These are phyloP conservation scores for Heliocidaris tuberculata DNA, from an alignment of 35 echinoderm and acorn worm genomes.

Conservation along the genomic window DNA sequence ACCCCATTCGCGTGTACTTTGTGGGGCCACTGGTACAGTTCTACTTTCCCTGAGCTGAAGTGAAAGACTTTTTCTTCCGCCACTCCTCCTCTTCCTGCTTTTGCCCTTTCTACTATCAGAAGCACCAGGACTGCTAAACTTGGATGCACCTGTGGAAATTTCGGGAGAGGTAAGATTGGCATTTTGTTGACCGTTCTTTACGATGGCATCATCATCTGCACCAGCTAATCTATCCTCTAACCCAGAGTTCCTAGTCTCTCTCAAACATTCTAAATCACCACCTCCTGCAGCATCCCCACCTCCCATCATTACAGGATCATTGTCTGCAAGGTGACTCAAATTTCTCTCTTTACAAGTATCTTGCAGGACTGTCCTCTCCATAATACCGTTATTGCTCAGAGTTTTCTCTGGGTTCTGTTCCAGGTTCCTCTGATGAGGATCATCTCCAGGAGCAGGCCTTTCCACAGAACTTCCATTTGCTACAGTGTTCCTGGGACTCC, in stretches of 20 bases:
- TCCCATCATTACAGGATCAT: neutral
- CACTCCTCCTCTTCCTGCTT: neutral
- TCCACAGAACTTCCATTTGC: too few relatives aligned
- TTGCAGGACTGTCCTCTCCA: neutral
- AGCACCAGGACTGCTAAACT: neutral
- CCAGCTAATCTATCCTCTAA: constrained; percentile 31
- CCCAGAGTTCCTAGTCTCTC: neutral
- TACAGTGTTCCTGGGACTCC: neutral
- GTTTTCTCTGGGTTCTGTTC: neutral
- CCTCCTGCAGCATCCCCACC: neutral
- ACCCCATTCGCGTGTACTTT: neutral
- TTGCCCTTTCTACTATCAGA: neutral
- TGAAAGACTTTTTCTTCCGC: neutral
- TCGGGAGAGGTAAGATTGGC: neutral
- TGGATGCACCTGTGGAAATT: neutral
- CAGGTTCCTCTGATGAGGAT: neutral
- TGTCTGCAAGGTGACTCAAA: neutral
- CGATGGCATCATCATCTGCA: neutral
- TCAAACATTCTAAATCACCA: neutral
- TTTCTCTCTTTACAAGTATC: neutral
- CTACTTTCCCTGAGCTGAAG: neutral
- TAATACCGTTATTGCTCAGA: neutral
- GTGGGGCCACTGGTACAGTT: neutral
- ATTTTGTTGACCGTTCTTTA: neutral
- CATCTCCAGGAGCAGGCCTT: neutral